Base-by-base conservation (phyloP, 92 coral and sea anemone genomes). In the Actinostola sp. region DNA sequence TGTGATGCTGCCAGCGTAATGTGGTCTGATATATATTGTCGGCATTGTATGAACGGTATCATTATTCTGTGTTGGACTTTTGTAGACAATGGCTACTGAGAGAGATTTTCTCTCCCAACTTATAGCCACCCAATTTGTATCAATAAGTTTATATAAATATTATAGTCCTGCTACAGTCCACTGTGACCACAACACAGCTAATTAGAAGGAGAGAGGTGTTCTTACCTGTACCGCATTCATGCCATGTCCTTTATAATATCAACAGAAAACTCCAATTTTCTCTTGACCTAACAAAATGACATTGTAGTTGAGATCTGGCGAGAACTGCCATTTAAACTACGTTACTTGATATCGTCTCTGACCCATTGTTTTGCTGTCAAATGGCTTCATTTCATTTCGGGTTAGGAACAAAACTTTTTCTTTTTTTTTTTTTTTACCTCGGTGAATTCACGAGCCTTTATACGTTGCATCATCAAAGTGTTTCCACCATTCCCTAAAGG, bases 221-320 rank as follows among this genome's bases (percentile, higher is more conserved):
- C 86, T 53, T 16, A 93, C 98, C 96, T 29, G 70, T 57, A 16
- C 96, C 98, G 93, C 98, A 93, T 8, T 53, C 54, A 43, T 85
- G 91, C 98, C 98, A 93, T 0, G 76, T 66, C 54, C n/a, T 68
- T 78, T 12, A 93, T 66, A 28, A 84, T 75, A 29, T 64, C 88
- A 20, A 77, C 30, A 64, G 69, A 60, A n/a, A 60, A 49, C 50
- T 67, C 82, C 16, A 83, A 60, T 49, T 62, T 89, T 49, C 73
- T n/a, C n/a, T n/a, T 71, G 48, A 43, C 63, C 92, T 82, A 28
- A 46, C 3, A 15, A 51, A 46, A 43, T n/a, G n/a, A 66, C 38
- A 62, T 15, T 31, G 25, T 11, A 27, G 17, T n/a, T 1, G 16
- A 9, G 27, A 58, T 3, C 64, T 25, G 32, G 36, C n/a, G n/a